Evolutionary conservation across 2,113 vertebrate genomes (phyloP).

Genomic region (Mohoua ochrocephala): DNA sequence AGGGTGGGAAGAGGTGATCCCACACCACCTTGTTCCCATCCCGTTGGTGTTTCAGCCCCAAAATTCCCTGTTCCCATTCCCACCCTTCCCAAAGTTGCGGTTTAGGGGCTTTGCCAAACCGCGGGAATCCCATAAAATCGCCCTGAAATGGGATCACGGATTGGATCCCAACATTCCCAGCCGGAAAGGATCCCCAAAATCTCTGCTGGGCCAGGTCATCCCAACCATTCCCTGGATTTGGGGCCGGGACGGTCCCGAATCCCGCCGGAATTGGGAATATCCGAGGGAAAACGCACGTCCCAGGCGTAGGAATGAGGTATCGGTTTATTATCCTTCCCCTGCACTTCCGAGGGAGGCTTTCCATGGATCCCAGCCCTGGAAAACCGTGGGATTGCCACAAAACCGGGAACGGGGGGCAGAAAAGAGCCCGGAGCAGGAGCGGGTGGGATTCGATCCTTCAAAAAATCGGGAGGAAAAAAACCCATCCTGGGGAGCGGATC

Average conservation of each 20-base stretch:
- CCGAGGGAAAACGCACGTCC: not conserved
- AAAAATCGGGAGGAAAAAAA: fast-evolving
- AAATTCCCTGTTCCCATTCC: fast-evolving
- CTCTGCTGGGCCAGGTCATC: not conserved
- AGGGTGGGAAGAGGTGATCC: not conserved
- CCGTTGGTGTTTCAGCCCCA: not conserved
- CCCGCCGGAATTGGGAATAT: fast-evolving
- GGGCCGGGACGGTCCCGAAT: fast-evolving
- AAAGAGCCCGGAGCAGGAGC: not conserved
- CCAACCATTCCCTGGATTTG: fast-evolving
- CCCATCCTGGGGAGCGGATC: not conserved
- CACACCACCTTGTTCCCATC: fast-evolving
- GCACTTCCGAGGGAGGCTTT: fast-evolving
- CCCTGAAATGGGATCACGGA: fast-evolving
- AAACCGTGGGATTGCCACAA: not conserved
- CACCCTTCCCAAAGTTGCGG: fast-evolving
- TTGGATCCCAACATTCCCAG: not conserved
- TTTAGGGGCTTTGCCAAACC: not conserved
- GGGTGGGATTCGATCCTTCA: not conserved
- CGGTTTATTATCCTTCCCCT: not conserved
- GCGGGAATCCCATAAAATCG: fast-evolving
- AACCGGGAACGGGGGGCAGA: fast-evolving
- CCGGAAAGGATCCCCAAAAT: not conserved
- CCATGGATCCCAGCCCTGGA: not conserved
- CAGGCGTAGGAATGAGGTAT: not conserved